phyloP scores from a whole-genome alignment of 2,888 invertebrate species.

The Parochlus steinenii region DNA sequence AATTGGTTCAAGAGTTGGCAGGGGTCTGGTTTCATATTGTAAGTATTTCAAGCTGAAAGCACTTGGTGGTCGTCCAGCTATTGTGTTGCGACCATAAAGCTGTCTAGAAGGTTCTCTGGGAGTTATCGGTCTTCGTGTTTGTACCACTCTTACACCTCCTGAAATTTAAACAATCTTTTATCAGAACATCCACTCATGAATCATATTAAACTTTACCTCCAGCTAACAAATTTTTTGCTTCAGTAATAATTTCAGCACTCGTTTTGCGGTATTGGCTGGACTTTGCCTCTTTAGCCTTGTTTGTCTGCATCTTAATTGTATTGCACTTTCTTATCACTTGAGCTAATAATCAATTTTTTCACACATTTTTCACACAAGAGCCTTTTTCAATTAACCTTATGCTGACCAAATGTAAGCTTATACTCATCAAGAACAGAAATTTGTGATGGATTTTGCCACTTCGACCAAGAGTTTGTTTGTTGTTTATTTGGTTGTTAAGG shows the following conservation, averaged over 20 bases:
- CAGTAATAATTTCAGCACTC: conserved; percentile 64
- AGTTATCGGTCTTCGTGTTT: conserved; percentile 72
- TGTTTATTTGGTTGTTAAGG: too few species aligned
- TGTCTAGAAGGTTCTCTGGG: conserved; percentile 65
- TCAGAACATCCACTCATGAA: too few species aligned
- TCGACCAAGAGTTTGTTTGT: too few species aligned
- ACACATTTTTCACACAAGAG: too few species aligned
- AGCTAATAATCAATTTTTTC: too few species aligned
- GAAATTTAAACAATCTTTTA: not conserved
- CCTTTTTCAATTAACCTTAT: too few species aligned
- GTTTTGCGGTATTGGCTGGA: conserved; percentile 37
- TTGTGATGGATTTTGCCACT: too few species aligned
- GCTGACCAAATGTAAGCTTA: too few species aligned
- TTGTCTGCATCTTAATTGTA: too few species aligned
- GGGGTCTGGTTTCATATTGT: conserved; percentile 34
- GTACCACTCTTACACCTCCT: conserved; percentile 33
- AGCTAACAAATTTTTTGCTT: conserved; percentile 43
- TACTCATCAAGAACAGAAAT: too few species aligned
- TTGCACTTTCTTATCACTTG: too few species aligned
- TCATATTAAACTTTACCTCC: too few species aligned
- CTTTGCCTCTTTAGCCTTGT: conserved; percentile 5
- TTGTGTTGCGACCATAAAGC: conserved; percentile 47
- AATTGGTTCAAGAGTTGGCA: conserved; percentile 27
- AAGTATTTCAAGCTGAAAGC: conserved; percentile 54
- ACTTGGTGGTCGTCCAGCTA: conserved; percentile 50